Evolutionary conservation across 1,140 invertebrate species (phyloP).

Genomic region (Bombus pyrosoma): DNA sequence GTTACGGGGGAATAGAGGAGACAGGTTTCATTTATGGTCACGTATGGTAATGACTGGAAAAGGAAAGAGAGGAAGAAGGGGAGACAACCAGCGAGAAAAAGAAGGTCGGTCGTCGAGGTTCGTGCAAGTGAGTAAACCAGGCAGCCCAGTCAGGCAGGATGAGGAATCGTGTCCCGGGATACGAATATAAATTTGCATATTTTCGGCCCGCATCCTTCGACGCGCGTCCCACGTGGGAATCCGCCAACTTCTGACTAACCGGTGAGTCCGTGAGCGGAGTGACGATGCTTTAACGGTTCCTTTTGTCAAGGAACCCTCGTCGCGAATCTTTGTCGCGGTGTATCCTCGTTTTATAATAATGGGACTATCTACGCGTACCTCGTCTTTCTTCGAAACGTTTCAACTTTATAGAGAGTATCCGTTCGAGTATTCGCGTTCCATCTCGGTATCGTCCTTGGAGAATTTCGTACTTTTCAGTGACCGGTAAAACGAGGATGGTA

Average conservation of each 20-base stretch:
- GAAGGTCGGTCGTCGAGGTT: not conserved
- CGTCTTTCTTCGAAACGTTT: not conserved
- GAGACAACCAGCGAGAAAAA: not conserved
- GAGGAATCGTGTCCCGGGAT: conserved; percentile 67
- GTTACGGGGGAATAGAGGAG: conserved; percentile 65
- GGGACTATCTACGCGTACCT: not conserved
- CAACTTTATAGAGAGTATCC: not conserved
- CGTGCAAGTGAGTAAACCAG: conserved; percentile 44
- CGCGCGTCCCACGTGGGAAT: conserved; percentile 78
- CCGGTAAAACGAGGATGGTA: not conserved
- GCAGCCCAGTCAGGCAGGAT: conserved; percentile 54
- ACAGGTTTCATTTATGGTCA: conserved; percentile 79
- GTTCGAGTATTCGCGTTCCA: too few species aligned
- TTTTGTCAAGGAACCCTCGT: conserved; percentile 40
- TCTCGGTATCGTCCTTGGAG: not conserved
- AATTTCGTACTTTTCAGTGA: not conserved
- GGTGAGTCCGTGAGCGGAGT: conserved; percentile 48
- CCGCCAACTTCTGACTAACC: conserved; percentile 43
- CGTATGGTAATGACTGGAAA: conserved; percentile 76
- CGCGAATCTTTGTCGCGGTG: not conserved
- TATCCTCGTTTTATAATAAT: conserved; percentile 10
- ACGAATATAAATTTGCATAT: conserved; percentile 77
- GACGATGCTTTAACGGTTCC: conserved; percentile 64
- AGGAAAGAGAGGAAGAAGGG: not conserved
- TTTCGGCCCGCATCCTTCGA: conserved; percentile 78